phyloP scores from a whole-genome alignment of 2,113 vertebrate species.

The Brachyistius frenatus region DNA sequence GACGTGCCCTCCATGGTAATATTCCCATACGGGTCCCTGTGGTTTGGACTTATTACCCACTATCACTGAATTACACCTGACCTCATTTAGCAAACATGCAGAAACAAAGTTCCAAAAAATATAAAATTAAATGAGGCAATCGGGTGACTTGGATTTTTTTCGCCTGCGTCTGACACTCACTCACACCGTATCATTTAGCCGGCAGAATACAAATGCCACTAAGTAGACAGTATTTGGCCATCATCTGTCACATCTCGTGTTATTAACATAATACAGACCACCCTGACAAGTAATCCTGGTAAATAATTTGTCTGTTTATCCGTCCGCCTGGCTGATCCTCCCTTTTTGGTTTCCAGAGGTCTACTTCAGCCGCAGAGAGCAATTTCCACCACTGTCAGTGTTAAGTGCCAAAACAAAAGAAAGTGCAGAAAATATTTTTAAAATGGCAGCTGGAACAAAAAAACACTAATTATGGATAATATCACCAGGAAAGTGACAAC shows the following conservation, averaged over 20 bases:
- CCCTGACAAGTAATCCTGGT: not conserved
- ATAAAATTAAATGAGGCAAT: not conserved
- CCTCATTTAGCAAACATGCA: slow-evolving; percentile 22
- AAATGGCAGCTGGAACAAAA: not conserved
- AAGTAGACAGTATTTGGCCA: slow-evolving; percentile 33
- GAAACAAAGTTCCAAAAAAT: not conserved
- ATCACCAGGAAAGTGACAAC: too few relatives aligned
- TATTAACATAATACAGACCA: slow-evolving; percentile 12
- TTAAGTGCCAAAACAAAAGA: too few relatives aligned
- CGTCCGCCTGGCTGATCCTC: not conserved
- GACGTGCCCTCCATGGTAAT: slow-evolving; percentile 55
- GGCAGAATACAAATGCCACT: not conserved
- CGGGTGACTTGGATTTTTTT: not conserved
- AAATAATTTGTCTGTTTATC: not conserved
- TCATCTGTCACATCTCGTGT: slow-evolving; percentile 2
- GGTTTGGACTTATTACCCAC: slow-evolving; percentile 1
- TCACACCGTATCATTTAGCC: not conserved
- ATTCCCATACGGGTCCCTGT: not conserved
- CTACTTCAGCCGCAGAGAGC: not conserved
- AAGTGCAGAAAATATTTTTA: too few relatives aligned
- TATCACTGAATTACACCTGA: slow-evolving; percentile 39
- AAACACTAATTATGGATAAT: too few relatives aligned
- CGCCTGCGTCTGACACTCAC: not conserved
- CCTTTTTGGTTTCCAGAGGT: not conserved
- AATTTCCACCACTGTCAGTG: not conserved